phyloP scores from a whole-genome alignment of 2,888 invertebrate genomes.

The Dryobotodes eremita region DNA sequence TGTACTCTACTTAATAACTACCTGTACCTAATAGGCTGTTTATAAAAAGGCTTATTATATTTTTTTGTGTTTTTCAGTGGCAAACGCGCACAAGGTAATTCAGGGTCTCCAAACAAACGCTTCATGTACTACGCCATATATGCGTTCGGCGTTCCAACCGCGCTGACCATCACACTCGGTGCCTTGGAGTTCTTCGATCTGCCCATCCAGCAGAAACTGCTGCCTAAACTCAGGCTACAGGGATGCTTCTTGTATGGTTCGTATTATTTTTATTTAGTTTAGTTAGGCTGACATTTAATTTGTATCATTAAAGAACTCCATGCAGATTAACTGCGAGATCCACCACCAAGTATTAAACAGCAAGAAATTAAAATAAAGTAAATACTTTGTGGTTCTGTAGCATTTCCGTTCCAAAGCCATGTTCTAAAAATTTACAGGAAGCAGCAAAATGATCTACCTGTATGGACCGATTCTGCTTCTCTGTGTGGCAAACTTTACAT shows the following conservation, averaged over 20 bases:
- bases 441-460: conserved; percentile 82
- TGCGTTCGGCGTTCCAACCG: conserved; percentile 83
- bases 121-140: conserved; percentile 82
- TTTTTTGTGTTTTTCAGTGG: conserved; percentile 77
- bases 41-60: neutral
- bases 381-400: neutral
- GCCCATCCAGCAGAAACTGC: conserved; percentile 70
- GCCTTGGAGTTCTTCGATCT: conserved; percentile 82
- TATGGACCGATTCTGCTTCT: conserved; percentile 84
- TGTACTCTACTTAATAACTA: no score
- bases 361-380: neutral
- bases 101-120: conserved; percentile 74
- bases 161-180: conserved; percentile 78
- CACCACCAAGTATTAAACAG: neutral
- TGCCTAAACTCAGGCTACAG: conserved; percentile 78
- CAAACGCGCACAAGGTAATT: conserved; percentile 79
- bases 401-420: neutral
- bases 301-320: no score
- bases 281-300: neutral
- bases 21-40: neutral
- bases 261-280: neutral
- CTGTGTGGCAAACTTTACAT: conserved; percentile 81
- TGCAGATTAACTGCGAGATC: neutral
- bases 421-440: conserved; percentile 74
- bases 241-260: conserved; percentile 84